phyloP scores from a whole-genome alignment of 2,797 vertebrate genomes.

The Microctenopoma lineatum region DNA sequence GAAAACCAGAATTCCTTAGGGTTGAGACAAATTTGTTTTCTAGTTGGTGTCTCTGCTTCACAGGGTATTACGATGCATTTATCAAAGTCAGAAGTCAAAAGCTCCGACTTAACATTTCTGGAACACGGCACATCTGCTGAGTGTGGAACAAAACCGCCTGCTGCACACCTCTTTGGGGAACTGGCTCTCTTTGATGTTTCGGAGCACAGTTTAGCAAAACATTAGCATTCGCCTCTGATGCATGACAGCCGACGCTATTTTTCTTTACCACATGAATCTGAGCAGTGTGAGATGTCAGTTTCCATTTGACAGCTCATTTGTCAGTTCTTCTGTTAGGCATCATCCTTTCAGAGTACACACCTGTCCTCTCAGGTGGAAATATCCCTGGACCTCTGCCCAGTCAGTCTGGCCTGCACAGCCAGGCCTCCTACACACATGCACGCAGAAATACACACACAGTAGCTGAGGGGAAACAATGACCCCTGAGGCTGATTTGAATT shows the following conservation, averaged over 20 bases:
- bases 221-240: slow-evolving; percentile 70
- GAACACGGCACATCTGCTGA: slow-evolving; percentile 51
- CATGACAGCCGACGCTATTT: slow-evolving; percentile 59
- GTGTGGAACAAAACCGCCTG: slow-evolving; percentile 50
- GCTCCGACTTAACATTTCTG: slow-evolving; percentile 42
- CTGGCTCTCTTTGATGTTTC: slow-evolving; percentile 43
- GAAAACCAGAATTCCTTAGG: slow-evolving; percentile 7
- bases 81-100: slow-evolving; percentile 54
- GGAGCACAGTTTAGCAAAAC: slow-evolving; percentile 70
- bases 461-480: slow-evolving; percentile 27
- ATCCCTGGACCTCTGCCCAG: slow-evolving; percentile 58
- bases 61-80: slow-evolving; percentile 29
- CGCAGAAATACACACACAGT: background rate
- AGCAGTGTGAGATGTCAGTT: slow-evolving; percentile 69
- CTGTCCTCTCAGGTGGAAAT: slow-evolving; percentile 75
- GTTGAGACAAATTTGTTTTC: slow-evolving; percentile 27
- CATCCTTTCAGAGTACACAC: slow-evolving; percentile 61
- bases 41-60: slow-evolving; percentile 26
- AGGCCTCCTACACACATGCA: slow-evolving; percentile 8
- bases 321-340: slow-evolving; percentile 68
- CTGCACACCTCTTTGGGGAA: slow-evolving; percentile 43
- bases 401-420: slow-evolving; percentile 20
- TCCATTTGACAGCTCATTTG: slow-evolving; percentile 75
- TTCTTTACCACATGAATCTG: slow-evolving; percentile 55
- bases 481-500: slow-evolving; percentile 14